Base-by-base conservation (phyloP, 2,113 vertebrate genomes). In the Lamprologus callipterus region DNA sequence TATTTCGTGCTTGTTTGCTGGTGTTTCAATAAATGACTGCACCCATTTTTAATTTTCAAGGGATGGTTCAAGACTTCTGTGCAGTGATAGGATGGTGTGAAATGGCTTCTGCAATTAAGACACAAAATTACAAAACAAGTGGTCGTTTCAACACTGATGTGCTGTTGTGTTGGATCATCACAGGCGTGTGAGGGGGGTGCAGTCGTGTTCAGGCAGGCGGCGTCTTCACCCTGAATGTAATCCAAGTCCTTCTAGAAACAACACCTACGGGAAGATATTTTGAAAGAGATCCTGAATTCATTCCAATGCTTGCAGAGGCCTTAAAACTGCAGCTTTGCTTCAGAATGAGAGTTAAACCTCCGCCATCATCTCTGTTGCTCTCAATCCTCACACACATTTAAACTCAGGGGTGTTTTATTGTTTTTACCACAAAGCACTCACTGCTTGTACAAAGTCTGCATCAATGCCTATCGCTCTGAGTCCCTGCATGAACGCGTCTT, bases 11-110 rank as follows among this genome's bases (percentile, higher is more conserved):
- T 40, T 68, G 13, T 42, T 42, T 70, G 37, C 13, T 6, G n/a
- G 37, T 70, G 65, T 73, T 73, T 10, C 37, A 26, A 16, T 68
- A 68, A 68, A 40, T 40, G n/a, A 6, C 65, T 73, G 65, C 0
- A 45, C n/a, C 0, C 21, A 45, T 73, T 73, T 26, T 26, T 9
- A 23, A 6, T 26, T 73, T 0, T 45, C 8, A 14, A 26, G 5
- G 40, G 3, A 45, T 19, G 40, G 26, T 0, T 49, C 73, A 51
- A 78, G 42, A 78, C 16, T 78, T 31, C 45, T 78, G 70, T 28
- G 26, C 26, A 31, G 42, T 19, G 42, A 49, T 19, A 11, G 42
- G 26, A 78, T 16, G 40, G n/a, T 31, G 73, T 8, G 7, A 12
- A 16, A 17, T 9, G 3, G 23, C 2, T 31, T 78, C 40, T 26